phyloP scores from a whole-genome alignment of 2,797 vertebrate genomes.

The Coluber constrictor region DNA sequence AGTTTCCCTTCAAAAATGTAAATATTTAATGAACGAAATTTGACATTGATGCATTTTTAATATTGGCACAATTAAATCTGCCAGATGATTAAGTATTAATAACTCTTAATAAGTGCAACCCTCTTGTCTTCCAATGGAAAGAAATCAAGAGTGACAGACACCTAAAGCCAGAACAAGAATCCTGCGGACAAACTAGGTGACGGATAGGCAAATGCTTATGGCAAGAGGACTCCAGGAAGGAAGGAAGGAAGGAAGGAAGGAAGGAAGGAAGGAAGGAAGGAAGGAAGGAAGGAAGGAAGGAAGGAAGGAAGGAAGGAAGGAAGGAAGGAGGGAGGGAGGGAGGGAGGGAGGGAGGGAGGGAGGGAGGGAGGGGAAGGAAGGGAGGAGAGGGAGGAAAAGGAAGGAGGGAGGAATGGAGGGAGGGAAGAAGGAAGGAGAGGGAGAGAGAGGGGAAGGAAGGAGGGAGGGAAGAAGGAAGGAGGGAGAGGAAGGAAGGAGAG shows the following conservation, averaged over 20 bases:
- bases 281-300: no score
- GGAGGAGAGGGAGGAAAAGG: fast-evolving
- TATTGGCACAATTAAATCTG: constrained; percentile 69
- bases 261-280: no score
- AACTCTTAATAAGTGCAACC: constrained; percentile 67
- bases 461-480: no score
- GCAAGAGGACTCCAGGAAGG: background rate
- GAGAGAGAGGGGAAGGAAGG: no score
- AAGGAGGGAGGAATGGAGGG: no score
- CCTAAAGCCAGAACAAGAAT: background rate
- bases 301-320: no score
- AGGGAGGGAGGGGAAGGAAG: no score
- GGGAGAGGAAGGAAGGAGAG: no score
- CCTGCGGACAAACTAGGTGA: background rate
- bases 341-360: no score
- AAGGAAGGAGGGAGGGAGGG: no score
- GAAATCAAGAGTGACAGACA: background rate
- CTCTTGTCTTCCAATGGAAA: constrained; percentile 52
- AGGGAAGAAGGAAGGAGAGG: no score
- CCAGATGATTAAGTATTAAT: constrained; percentile 70
- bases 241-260: background rate
- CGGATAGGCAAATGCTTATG: background rate
- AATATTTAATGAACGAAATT: constrained; percentile 71
- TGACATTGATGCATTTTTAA: constrained; percentile 72
- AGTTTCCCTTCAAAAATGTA: constrained; percentile 66